Conservation (phyloP, 2,888 invertebrate species). For the Lasius fuliginosus region DNA sequence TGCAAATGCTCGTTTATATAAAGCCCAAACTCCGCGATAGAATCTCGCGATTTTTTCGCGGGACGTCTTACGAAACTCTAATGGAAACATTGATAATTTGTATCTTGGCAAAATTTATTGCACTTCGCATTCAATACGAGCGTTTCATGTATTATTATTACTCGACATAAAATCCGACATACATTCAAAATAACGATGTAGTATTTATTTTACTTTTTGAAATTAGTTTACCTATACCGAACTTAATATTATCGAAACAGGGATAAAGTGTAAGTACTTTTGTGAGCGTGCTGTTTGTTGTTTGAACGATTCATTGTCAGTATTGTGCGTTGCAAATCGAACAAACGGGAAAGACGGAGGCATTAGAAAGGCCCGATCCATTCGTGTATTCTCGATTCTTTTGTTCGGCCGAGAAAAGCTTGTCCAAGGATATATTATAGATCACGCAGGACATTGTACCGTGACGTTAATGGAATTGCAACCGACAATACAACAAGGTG, state of each 20-base stretch:
- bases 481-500: constrained; percentile 3
- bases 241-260: neutral
- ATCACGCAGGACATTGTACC: constrained; percentile 28
- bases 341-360: neutral
- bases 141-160: neutral
- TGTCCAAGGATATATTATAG: constrained; percentile 24
- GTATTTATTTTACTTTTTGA: neutral
- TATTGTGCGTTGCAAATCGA: neutral
- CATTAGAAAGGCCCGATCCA: constrained; percentile 13
- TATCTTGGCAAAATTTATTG: neutral
- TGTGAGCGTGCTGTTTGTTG: neutral
- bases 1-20: neutral
- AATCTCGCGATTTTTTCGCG: neutral
- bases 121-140: neutral
- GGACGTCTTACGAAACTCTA: neutral
- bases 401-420: constrained; percentile 22
- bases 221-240: neutral
- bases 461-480: constrained; percentile 40
- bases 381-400: neutral
- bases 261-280: neutral
- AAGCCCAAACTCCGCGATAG: neutral
- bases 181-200: neutral
- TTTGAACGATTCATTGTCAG: neutral
- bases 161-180: neutral
- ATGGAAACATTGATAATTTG: neutral